Conservation (phyloP, 2,797 vertebrate species). For the Schizopygopsis malacanthus region DNA sequence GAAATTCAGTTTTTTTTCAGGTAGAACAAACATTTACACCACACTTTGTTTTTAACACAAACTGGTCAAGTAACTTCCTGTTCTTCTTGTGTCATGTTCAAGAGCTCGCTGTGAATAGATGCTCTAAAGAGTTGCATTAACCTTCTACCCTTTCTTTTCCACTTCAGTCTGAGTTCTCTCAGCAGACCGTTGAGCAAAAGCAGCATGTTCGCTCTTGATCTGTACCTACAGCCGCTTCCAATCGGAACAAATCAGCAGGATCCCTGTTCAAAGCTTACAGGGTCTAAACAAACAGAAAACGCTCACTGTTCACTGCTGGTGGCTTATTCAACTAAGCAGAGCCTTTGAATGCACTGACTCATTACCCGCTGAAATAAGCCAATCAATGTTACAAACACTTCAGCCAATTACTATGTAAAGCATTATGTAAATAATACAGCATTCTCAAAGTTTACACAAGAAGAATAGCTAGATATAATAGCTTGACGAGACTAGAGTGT, state of each 20-base stretch:
- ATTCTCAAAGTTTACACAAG: constrained; percentile 47
- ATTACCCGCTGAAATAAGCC: constrained; percentile 61
- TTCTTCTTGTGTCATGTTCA: constrained; percentile 31
- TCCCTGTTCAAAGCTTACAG: constrained; percentile 39
- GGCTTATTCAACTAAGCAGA: constrained; percentile 43
- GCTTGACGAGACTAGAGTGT: background rate
- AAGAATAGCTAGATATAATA: constrained; percentile 7
- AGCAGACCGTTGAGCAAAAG: constrained; percentile 31
- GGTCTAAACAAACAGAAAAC: constrained; percentile 54
- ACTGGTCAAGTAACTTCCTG: background rate
- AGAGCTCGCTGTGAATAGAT: constrained; percentile 26
- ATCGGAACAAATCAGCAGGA: constrained; percentile 50
- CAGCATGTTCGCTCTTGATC: constrained; percentile 57
- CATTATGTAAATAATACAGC: constrained; percentile 49
- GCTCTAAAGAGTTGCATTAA: constrained; percentile 70
- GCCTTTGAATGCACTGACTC: constrained; percentile 48
- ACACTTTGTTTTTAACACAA: background rate
- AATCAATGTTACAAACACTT: constrained; percentile 71
- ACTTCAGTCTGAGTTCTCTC: constrained; percentile 58
- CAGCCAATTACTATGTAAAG: constrained; percentile 69
- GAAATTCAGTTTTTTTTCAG: background rate
- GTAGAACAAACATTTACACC: background rate
- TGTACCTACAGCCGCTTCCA: constrained; percentile 52
- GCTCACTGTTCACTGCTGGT: constrained; percentile 49
- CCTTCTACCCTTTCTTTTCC: constrained; percentile 64